These are phyloP conservation scores for Dolichallabes microphthalmus DNA, from an alignment of 2,113 vertebrate genomes.

Conservation along the genomic window DNA sequence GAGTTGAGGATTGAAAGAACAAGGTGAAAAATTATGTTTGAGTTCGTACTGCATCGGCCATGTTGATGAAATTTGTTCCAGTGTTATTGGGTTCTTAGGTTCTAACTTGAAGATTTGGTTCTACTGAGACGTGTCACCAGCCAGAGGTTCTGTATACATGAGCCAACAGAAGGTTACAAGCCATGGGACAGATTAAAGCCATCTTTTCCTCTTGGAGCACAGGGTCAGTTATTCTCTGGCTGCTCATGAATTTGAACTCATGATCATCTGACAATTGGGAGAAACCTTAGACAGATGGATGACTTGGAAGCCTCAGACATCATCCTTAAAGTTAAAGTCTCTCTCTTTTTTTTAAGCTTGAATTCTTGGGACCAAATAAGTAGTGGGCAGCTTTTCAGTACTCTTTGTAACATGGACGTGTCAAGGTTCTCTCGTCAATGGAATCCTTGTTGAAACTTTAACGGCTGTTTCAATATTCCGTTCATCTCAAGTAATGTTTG, in stretches of 20 bases:
- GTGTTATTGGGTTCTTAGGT: background rate
- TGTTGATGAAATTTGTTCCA: background rate
- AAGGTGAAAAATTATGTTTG: background rate
- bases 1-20: background rate
- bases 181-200: constrained; percentile 10
- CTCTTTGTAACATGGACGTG: background rate
- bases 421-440: background rate
- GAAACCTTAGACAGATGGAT: constrained; percentile 18
- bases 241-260: background rate
- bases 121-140: background rate
- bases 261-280: constrained; percentile 13
- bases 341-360: background rate
- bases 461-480: background rate
- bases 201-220: background rate
- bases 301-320: background rate
- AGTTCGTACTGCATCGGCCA: background rate
- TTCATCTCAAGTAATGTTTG: background rate
- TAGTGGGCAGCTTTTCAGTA: background rate
- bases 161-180: background rate
- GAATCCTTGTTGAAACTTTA: background rate
- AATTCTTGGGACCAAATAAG: background rate
- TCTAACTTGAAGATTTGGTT: background rate
- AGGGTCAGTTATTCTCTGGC: constrained; percentile 4
- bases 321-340: background rate
- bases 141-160: background rate